phyloP scores from a whole-genome alignment of 2,888 invertebrate genomes.

The Allolobophora icterica region DNA sequence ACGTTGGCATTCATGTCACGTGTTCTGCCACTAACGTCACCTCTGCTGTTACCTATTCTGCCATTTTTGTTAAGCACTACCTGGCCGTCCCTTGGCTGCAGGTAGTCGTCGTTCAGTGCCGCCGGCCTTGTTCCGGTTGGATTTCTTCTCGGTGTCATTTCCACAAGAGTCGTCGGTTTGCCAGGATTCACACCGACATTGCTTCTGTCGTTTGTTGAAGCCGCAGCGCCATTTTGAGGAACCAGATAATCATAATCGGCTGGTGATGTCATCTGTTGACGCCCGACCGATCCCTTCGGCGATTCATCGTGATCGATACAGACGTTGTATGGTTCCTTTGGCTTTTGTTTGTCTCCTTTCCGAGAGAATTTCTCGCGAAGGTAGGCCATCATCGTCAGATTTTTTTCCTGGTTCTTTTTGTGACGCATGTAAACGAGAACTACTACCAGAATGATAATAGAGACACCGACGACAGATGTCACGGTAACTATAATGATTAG shows the following conservation, averaged over 20 bases:
- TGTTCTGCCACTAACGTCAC: not conserved
- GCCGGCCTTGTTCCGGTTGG: too few relatives aligned
- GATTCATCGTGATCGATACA: not conserved
- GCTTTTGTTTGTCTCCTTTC: not conserved
- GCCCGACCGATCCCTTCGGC: too few relatives aligned
- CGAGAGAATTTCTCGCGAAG: too few relatives aligned
- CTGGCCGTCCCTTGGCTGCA: not conserved
- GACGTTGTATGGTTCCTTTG: not conserved
- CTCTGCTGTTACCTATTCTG: not conserved
- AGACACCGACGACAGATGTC: not conserved
- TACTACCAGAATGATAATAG: constrained; percentile 1
- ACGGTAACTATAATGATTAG: not conserved
- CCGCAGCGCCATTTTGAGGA: too few relatives aligned
- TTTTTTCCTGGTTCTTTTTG: not conserved
- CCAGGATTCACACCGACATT: too few relatives aligned
- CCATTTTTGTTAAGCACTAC: not conserved
- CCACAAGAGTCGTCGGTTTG: too few relatives aligned
- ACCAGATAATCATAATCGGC: not conserved
- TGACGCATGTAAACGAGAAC: not conserved
- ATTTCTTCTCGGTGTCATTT: too few relatives aligned
- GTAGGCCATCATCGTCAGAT: not conserved
- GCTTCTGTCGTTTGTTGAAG: too few relatives aligned
- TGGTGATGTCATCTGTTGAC: too few relatives aligned
- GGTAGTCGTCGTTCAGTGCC: not conserved
- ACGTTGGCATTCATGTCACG: not conserved